These are phyloP conservation scores for Gandaritis pyraliata DNA, from an alignment of 2,888 invertebrate genomes.

Conservation along the genomic window DNA sequence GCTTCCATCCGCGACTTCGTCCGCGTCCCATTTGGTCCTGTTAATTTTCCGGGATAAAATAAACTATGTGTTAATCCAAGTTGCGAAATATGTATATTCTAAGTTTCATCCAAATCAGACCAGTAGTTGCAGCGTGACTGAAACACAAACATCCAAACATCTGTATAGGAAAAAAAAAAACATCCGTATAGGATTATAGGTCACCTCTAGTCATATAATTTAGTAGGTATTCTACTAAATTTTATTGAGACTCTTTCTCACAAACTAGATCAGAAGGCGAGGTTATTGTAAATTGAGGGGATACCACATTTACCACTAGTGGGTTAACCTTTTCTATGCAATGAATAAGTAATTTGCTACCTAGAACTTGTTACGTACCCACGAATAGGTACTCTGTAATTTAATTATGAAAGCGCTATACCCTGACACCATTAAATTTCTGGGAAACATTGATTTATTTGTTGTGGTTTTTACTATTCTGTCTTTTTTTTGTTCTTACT, in stretches of 20 bases:
- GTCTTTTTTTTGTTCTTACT: background rate
- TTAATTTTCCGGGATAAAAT: no score
- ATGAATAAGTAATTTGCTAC: conserved; percentile 4
- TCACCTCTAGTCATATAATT: no score
- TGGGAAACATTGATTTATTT: background rate
- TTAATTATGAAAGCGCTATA: conserved; percentile 1
- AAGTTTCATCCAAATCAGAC: no score
- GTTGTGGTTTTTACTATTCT: background rate
- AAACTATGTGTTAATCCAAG: no score
- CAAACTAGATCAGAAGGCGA: background rate
- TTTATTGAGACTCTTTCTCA: background rate
- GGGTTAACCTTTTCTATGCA: conserved; percentile 3
- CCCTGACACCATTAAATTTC: conserved; percentile 6
- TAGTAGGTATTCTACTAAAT: background rate
- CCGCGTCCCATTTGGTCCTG: no score
- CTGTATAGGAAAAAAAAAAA: no score
- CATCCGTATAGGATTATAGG: no score
- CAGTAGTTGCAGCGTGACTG: no score
- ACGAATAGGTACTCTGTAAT: conserved; percentile 7
- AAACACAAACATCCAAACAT: no score
- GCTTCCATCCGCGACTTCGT: no score
- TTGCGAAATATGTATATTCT: no score
- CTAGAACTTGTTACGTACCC: background rate
- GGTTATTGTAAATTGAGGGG: background rate
- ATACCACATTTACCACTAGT: background rate